phyloP scores from a whole-genome alignment of 2,113 vertebrate species.

The Tenrec ecaudatus region DNA sequence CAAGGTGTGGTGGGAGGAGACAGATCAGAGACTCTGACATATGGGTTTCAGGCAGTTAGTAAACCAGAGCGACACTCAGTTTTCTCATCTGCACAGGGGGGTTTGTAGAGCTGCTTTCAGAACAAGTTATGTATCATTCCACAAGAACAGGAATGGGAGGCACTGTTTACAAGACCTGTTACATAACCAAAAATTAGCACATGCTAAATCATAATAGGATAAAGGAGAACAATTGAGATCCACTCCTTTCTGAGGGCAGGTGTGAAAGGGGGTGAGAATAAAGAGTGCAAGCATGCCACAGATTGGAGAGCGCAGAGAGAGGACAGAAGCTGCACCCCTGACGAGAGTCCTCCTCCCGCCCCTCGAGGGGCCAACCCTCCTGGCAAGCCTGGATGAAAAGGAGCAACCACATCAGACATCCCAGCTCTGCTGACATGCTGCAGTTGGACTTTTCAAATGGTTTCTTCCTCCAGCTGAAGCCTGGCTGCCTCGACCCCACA shows the following conservation, averaged over 20 bases:
- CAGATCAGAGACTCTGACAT: not conserved
- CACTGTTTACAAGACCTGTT: not conserved
- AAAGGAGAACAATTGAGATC: not conserved
- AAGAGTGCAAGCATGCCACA: not conserved
- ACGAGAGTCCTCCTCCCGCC: not conserved
- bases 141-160: not conserved
- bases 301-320: not conserved
- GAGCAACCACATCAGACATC: rapidly evolving
- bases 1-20: not conserved
- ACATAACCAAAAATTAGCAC: not conserved
- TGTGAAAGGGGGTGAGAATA: not conserved
- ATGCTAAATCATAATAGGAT: not conserved
- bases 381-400: not conserved
- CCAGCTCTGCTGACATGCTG: not conserved
- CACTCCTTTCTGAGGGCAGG: not conserved
- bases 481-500: not conserved
- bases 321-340: not conserved
- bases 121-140: not conserved
- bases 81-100: not conserved
- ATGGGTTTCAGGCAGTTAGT: not conserved
- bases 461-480: not conserved
- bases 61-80: not conserved
- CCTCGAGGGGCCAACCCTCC: not conserved
- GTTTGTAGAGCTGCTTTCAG: not conserved
- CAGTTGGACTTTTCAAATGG: not conserved